A percentile compares a stretch with the other conserved stretches of the same genome.
phyloP scores from a whole-genome alignment of 2,888 invertebrate genomes.

The Panorpa germanica region DNA sequence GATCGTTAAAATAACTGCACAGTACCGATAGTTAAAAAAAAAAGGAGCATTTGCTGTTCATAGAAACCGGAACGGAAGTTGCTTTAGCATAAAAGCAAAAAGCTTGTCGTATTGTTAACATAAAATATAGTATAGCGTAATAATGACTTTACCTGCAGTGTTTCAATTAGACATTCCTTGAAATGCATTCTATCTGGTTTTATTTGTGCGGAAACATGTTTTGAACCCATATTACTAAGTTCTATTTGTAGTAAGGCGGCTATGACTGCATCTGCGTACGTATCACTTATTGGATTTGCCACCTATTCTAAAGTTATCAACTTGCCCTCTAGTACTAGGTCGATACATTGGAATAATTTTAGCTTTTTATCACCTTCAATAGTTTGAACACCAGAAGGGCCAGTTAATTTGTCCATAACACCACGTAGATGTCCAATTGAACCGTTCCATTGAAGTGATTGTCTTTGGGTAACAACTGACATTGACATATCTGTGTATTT shows the following conservation, averaged over 20 bases:
- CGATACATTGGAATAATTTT: constrained; percentile 66
- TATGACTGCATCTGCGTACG: constrained; percentile 93
- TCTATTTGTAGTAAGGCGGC: constrained; percentile 76
- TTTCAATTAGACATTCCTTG: constrained; percentile 38
- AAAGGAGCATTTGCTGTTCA: no score
- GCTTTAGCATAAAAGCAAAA: no score
- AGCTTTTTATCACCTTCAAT: constrained; percentile 52
- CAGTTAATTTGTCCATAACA: constrained; percentile 60
- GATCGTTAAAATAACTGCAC: no score
- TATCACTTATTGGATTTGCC: constrained; percentile 88
- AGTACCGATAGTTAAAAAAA: no score
- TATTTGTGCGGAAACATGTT: constrained; percentile 36
- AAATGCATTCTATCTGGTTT: constrained; percentile 85
- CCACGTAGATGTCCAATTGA: constrained; percentile 51
- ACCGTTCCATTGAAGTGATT: constrained; percentile 76
- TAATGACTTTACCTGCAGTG: constrained; percentile 16
- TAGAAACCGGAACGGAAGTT: no score
- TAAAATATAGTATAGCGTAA: no score
- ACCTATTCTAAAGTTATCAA: constrained; percentile 86
- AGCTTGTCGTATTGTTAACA: no score
- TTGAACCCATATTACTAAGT: constrained; percentile 38
- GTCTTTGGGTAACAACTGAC: constrained; percentile 81
- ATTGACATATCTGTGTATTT: constrained; percentile 93
- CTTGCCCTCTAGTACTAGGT: constrained; percentile 61
- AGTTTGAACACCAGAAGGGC: constrained; percentile 40